Evolutionary conservation across 2,113 vertebrate species (phyloP).

Genomic region (Chionis minor): DNA sequence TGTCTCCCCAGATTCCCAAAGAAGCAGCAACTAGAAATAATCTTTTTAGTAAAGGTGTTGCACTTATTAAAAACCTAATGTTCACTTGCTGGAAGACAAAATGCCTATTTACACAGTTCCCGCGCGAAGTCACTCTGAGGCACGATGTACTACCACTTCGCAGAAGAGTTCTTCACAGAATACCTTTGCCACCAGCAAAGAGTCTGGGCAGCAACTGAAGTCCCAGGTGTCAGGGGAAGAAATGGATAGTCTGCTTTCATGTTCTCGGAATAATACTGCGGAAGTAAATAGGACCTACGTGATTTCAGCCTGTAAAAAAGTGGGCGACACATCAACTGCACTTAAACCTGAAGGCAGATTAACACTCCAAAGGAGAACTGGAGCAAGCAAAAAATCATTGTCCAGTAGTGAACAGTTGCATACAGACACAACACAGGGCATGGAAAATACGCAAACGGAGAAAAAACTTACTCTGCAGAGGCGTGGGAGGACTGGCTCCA

Average conservation of each 20-base stretch:
- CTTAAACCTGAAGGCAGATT: slow-evolving; percentile 59
- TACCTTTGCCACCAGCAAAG: neutral
- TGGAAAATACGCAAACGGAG: slow-evolving; percentile 34
- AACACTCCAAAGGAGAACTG: slow-evolving; percentile 81
- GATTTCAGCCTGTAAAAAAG: slow-evolving; percentile 75
- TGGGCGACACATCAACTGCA: neutral
- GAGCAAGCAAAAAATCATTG: slow-evolving; percentile 43
- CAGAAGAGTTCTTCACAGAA: neutral
- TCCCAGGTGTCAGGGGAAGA: neutral
- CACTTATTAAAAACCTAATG: neutral
- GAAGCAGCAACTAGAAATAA: neutral
- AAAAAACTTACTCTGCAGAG: slow-evolving; percentile 75
- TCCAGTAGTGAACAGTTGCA: slow-evolving; percentile 11
- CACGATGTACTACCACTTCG: neutral
- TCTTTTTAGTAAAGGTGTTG: neutral
- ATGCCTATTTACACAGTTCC: slow-evolving; percentile 57
- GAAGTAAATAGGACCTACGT: slow-evolving; percentile 83
- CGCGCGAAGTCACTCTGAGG: neutral
- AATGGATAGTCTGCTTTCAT: neutral
- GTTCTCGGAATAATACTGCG: slow-evolving; percentile 50
- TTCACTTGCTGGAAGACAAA: neutral
- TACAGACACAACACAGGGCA: neutral
- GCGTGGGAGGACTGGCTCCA: slow-evolving; percentile 56
- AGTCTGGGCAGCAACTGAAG: neutral
- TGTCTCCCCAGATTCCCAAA: neutral